Evolutionary conservation across 2,113 vertebrate genomes (phyloP), one percentile per base, ranked within the genome.

Genomic region (Mustela lutreola): DNA sequence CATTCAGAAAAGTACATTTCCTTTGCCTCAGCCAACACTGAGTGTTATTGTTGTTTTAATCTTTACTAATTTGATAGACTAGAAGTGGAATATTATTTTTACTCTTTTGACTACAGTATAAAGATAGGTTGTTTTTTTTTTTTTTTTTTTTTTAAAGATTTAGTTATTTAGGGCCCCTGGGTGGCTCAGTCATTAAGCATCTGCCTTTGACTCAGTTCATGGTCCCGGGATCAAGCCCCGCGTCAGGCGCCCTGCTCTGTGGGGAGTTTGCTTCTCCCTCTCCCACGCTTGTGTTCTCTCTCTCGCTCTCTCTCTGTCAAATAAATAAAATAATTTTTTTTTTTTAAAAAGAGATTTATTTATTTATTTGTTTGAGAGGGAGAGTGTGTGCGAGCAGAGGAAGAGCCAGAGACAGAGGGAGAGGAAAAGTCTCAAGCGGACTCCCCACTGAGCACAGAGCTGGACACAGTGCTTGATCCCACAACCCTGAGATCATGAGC

Each of bases 1-100:
- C 39, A 60, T 87, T 86, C 33, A 53, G 87, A 48, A 94, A 83
- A 63, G 11, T 82, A 70, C n/a, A 56, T 91, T 91, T 81, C 50
- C 42, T 83, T 94, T 63, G 31, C 42, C 24, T 45, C 15, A 71
- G 36, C 42, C 42, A 94, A 39, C 18, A 87, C 48, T 97, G 4
- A 56, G 3, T 76, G 15, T 73, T 95, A 28, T 7, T 84, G 33
- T 42, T 92, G 28, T 67, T 86, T 90, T 90, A 67, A 75, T 75
- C 19, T 81, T 86, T 76, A 67, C 62, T 53, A 65, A 65, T 83
- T 91, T 88, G 19, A 89, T 71, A 82, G 76, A n/a, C 11, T 82
- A 42, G 60, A 65, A 70, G 14, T 92, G 7, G 45, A 82, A 36
- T 81, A 15, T 63, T 31, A 19, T 76, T 85, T 82, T 91, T 73